These are phyloP conservation scores for Drosophila paucipuncta DNA, from an alignment of 2,888 invertebrate genomes.

Conservation along the genomic window DNA sequence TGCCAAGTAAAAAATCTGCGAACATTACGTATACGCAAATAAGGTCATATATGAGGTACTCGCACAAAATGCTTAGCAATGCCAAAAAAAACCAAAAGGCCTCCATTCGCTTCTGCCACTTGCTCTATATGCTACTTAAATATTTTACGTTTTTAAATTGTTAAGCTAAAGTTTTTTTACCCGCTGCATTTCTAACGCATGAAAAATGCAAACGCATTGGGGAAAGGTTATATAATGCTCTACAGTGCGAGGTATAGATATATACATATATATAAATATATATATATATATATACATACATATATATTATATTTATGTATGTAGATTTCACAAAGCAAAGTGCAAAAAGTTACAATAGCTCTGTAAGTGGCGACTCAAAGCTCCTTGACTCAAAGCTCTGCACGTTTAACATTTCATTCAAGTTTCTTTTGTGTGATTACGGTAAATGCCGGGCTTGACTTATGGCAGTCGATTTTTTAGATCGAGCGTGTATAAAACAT, in stretches of 20 bases:
- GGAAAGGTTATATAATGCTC: slow-evolving; percentile 31
- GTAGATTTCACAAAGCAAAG: background rate
- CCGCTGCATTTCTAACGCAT: slow-evolving; percentile 48
- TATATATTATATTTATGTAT: background rate
- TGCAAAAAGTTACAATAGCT: slow-evolving; percentile 8
- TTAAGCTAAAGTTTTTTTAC: slow-evolving; percentile 50
- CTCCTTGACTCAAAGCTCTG: slow-evolving; percentile 3
- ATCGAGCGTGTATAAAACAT: background rate
- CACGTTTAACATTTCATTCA: slow-evolving; percentile 27
- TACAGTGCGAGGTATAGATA: background rate
- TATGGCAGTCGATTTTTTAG: background rate
- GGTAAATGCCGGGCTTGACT: slow-evolving; percentile 10
- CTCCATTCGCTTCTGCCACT: slow-evolving; percentile 2
- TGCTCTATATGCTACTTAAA: slow-evolving; percentile 58
- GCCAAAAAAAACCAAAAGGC: slow-evolving; percentile 1
- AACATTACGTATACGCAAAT: slow-evolving; percentile 69
- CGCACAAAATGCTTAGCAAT: slow-evolving; percentile 18
- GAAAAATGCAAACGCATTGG: slow-evolving; percentile 26
- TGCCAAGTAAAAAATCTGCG: slow-evolving; percentile 56
- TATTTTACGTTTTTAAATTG: slow-evolving; percentile 74
- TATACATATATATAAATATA: background rate
- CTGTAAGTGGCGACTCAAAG: background rate
- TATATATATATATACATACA: background rate
- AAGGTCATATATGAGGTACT: slow-evolving; percentile 52
- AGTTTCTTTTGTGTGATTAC: background rate